Base-by-base conservation (phyloP, 2,888 invertebrate genomes). In the Mythimna loreyi region DNA sequence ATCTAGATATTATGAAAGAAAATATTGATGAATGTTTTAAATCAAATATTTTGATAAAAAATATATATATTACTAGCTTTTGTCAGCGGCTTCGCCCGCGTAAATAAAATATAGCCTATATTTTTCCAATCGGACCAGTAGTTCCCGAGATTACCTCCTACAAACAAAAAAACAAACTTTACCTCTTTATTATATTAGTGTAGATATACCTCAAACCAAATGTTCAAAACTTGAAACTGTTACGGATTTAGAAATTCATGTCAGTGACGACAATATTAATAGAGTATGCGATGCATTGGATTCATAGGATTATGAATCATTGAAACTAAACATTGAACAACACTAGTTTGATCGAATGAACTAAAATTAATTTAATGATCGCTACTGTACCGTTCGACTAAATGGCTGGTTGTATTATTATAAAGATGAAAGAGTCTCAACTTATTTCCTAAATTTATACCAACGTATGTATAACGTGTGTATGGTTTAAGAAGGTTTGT, bases 201-300 rank as follows among this genome's bases (percentile, higher is more conserved):
- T n/a, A n/a, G n/a, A n/a, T n/a, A n/a, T n/a, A n/a, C n/a, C n/a
- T n/a, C n/a, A n/a, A n/a, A n/a, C n/a, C n/a, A n/a, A n/a, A 36
- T 53, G 49, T 50, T 43, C 33, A 19, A 75, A 85, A 81, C 59
- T n/a, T n/a, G 43, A 19, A 61, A 47, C 50, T 58, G 57, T 53
- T 53, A 43, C 52, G 23, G 21, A 61, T 60, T 64, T 52, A 61
- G 13, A 61, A 5, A 28, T 56, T 53, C 11, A 36, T 30, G 4
- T 61, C 19, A 36, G n/a, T 30, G 25, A 23, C n/a, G 7, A 40
- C 11, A 25, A 7, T 50, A 40, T 25, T 65, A 66, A 65, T 61
- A 58, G 43, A 50, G 11, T 28, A 49, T 30, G 57, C 40, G 11
- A 25, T 61, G 43, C 33, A 72, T 57, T 53, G 36, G 30, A 62